Conservation (phyloP, 2,797 vertebrate species). For the Malacoraja senta region DNA sequence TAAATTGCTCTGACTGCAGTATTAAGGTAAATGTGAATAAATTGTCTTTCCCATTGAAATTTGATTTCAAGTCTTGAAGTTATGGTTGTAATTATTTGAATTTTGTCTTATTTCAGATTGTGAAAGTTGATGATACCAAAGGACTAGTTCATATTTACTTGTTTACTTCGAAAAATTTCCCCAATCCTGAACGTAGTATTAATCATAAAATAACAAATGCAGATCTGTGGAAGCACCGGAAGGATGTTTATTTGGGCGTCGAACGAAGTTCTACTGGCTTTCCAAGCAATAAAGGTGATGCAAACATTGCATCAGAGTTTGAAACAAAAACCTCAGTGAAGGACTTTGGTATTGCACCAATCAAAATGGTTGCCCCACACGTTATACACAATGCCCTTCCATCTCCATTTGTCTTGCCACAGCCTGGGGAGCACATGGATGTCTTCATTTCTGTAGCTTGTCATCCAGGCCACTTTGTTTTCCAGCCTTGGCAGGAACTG, state of each 20-base stretch:
- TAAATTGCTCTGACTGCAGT: slow-evolving; percentile 65
- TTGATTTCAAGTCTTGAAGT: not conserved
- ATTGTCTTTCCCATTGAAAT: not conserved
- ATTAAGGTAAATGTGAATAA: slow-evolving; percentile 71
- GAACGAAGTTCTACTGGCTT: slow-evolving; percentile 41
- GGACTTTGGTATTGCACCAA: slow-evolving; percentile 42
- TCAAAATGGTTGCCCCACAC: slow-evolving; percentile 35
- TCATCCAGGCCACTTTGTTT: slow-evolving; percentile 85
- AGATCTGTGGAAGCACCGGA: slow-evolving; percentile 73
- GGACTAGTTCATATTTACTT: slow-evolving; percentile 68
- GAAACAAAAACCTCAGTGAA: slow-evolving; percentile 43
- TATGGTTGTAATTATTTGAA: not conserved
- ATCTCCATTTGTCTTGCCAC: slow-evolving; percentile 65
- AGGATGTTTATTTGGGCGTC: slow-evolving; percentile 67
- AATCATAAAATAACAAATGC: slow-evolving; percentile 71
- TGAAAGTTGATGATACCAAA: slow-evolving; percentile 61
- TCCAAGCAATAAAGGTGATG: slow-evolving; percentile 41
- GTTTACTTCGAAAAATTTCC: slow-evolving; percentile 69
- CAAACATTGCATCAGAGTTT: slow-evolving; percentile 15
- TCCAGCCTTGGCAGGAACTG: slow-evolving; percentile 85
- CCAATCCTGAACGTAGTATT: slow-evolving; percentile 63
- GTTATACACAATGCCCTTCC: slow-evolving; percentile 56
- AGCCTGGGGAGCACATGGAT: slow-evolving; percentile 76
- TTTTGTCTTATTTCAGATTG: slow-evolving; percentile 60
- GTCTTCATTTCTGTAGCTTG: slow-evolving; percentile 80